Evolutionary conservation across 2,888 invertebrate genomes (phyloP).

Genomic region (Ypsolopha sequella): DNA sequence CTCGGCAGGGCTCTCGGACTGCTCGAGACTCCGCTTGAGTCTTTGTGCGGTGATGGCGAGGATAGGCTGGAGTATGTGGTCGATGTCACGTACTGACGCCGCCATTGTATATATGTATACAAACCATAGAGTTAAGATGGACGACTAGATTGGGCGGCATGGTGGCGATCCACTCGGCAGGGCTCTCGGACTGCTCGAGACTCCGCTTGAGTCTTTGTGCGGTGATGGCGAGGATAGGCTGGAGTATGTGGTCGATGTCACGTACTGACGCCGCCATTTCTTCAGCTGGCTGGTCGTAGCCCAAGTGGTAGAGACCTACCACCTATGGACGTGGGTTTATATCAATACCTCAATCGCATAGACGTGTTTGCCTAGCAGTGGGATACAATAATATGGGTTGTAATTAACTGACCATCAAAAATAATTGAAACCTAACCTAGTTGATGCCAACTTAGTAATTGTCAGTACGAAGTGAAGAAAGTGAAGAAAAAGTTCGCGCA

Average conservation of each 20-base stretch:
- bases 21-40: slow-evolving; percentile 75
- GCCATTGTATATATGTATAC: slow-evolving; percentile 50
- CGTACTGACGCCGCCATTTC: slow-evolving; percentile 75
- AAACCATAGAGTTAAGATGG: slow-evolving; percentile 79
- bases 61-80: slow-evolving; percentile 77
- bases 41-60: slow-evolving; percentile 87
- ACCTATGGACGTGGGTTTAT: slow-evolving; percentile 37
- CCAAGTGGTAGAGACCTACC: slow-evolving; percentile 72
- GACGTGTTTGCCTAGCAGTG: no score
- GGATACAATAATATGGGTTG: no score
- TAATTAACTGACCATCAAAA: no score
- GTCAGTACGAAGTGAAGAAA: no score
- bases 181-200: slow-evolving; percentile 69
- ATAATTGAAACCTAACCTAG: no score
- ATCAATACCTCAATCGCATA: no score
- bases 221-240: slow-evolving; percentile 82
- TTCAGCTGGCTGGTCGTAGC: slow-evolving; percentile 72
- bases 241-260: slow-evolving; percentile 77
- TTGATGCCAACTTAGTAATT: no score
- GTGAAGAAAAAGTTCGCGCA: no score
- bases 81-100: slow-evolving; percentile 75
- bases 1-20: slow-evolving; percentile 73
- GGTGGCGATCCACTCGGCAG: slow-evolving; percentile 78
- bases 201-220: slow-evolving; percentile 82
- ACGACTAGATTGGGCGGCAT: slow-evolving; percentile 82